These are phyloP conservation scores for Dioctria rufipes DNA, from an alignment of 2,888 invertebrate genomes.

Conservation along the genomic window DNA sequence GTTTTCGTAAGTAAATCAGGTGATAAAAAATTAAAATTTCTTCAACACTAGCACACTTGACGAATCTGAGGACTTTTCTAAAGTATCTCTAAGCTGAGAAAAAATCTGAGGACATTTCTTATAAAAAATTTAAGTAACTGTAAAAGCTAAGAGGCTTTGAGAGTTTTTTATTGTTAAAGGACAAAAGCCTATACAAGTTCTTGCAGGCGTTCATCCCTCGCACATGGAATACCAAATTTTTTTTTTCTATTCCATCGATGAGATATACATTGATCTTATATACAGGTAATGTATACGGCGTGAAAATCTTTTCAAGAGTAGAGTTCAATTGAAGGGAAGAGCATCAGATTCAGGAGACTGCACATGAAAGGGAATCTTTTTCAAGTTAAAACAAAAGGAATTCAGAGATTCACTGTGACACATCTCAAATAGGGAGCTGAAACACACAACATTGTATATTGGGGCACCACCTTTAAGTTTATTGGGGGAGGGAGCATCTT, in stretches of 20 bases:
- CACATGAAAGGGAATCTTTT: neutral
- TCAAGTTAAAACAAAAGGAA: constrained; percentile 37
- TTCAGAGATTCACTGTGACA: constrained; percentile 34
- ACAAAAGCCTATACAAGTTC: neutral
- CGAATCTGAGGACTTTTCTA: no score
- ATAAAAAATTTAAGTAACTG: neutral
- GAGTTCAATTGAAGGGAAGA: constrained; percentile 20
- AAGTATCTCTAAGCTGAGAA: no score
- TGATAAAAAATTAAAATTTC: no score
- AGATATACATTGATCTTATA: neutral
- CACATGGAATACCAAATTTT: no score
- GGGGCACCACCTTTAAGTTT: no score
- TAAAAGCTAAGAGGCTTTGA: neutral
- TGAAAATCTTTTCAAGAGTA: constrained; percentile 18
- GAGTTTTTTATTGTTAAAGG: neutral
- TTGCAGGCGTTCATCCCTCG: neutral
- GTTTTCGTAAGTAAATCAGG: no score
- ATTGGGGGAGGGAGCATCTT: no score
- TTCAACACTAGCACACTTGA: no score
- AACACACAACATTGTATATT: constrained; percentile 11
- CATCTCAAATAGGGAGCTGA: constrained; percentile 22
- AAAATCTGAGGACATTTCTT: neutral
- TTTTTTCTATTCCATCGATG: neutral
- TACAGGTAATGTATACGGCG: neutral
- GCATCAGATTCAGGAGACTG: constrained; percentile 19